phyloP scores from a whole-genome alignment of 2,888 invertebrate genomes.

The Leptopilina drosophilae region DNA sequence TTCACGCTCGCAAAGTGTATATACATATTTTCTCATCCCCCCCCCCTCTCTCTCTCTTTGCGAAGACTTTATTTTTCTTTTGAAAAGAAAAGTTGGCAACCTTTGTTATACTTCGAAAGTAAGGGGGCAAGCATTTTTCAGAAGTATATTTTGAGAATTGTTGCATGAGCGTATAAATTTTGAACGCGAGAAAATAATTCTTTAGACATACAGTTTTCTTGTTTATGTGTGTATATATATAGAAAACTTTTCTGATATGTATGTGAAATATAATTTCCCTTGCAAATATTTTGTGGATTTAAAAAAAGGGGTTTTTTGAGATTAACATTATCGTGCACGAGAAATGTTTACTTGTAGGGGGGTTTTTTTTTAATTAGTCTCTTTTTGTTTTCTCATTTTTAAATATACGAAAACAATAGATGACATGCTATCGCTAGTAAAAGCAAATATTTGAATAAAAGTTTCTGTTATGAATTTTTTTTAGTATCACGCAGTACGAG shows the following conservation, averaged over 20 bases:
- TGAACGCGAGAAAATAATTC: background rate
- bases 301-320: no score
- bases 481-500: no score
- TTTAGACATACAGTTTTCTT: background rate
- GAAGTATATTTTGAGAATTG: slow-evolving; percentile 14
- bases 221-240: no score
- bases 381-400: background rate
- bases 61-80: slow-evolving; percentile 19
- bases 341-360: no score
- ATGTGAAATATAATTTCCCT: background rate
- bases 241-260: background rate
- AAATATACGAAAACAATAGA: background rate
- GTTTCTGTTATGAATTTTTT: background rate
- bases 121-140: slow-evolving; percentile 24
- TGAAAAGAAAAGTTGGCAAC: slow-evolving; percentile 13
- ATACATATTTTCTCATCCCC: background rate
- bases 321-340: background rate
- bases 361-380: background rate
- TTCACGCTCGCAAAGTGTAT: slow-evolving; percentile 16
- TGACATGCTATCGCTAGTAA: background rate
- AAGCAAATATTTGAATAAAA: background rate
- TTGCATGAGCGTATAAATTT: background rate
- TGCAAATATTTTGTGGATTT: no score
- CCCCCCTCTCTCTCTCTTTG: no score
- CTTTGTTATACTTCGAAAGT: slow-evolving; percentile 24